Evolutionary conservation across 2,888 invertebrate species (phyloP), one percentile per base, ranked within the genome.

Genomic region (Drosophila helvetica): DNA sequence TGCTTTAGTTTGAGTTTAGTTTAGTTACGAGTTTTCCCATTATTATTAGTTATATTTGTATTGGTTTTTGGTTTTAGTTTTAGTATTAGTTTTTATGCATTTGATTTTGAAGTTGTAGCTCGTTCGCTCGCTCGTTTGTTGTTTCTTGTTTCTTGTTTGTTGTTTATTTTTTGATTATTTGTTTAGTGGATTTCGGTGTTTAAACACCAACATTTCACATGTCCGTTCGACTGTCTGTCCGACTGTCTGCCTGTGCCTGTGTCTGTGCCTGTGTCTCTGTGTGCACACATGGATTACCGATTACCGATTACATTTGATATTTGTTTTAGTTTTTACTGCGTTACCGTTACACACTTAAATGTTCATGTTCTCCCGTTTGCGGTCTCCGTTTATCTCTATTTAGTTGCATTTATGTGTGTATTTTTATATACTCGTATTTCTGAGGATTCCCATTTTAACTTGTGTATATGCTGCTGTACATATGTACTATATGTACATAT

Each of bases 91-190:
- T 56, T 53, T 47, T 12, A 56, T 46, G n/a, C 53, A 38, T 47
- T 53, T 54, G n/a, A 53, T 53, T 53, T 53, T 53, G 22, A 42
- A 53, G 53, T 53, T 53, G 33, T 38, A 12, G 9, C 46, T 54
- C 25, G 51, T 18, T 59, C 5, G 38, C 42, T 50, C 48, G 33
- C 58, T 25, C 38, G 43, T 64, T 61, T 38, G 25, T 59, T 69
- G 58, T 64, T 61, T 42, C 18, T 59, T 69, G 59, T 60, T 68
- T 55, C 58, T 22, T 25, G 42, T 64, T 61, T 42, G 25, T 59
- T 69, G 59, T 60, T 68, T 55, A 61, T 59, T 70, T 55, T 61
- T 68, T 33, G 56, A 45, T 68, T 61, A 56, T 61, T 68, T 68
- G 58, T 33, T 67, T 54, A 66, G 64, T 55, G 65, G 65, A 50